Conservation (phyloP, 2,113 vertebrate species). For the Morone chrysops region DNA sequence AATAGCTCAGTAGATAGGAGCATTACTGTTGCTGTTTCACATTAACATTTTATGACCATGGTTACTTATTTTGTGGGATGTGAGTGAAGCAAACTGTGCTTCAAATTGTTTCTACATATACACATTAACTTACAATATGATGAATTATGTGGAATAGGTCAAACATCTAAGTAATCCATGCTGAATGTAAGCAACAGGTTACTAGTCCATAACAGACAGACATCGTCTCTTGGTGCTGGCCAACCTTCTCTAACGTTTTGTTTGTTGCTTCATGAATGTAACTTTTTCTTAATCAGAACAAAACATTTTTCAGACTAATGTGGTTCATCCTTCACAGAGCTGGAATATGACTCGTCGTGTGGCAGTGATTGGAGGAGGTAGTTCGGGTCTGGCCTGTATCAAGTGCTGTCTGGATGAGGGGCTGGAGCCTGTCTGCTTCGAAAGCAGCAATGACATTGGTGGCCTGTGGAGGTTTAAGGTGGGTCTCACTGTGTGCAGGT, state of each 20-base stretch:
- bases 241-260: not conserved
- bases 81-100: too few species aligned
- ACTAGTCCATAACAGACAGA: not conserved
- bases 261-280: not conserved
- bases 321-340: not conserved
- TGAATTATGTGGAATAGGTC: too few species aligned
- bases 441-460: conserved; percentile 88
- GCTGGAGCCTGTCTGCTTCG: conserved; percentile 92
- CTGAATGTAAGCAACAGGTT: not conserved
- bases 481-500: not conserved
- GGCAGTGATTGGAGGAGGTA: conserved; percentile 88
- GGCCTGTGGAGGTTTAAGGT: conserved; percentile 93
- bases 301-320: too few species aligned
- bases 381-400: conserved; percentile 86
- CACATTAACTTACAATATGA: too few species aligned
- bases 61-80: too few species aligned
- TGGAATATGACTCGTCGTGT: conserved; percentile 76
- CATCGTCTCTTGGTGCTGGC: not conserved
- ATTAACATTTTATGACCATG: too few species aligned
- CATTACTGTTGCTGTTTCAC: too few species aligned
- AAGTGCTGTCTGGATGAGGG: conserved; percentile 92
- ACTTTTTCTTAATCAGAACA: not conserved
- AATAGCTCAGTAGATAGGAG: too few species aligned
- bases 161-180: too few species aligned
- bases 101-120: too few species aligned